Evolutionary conservation across 1,140 invertebrate species (phyloP).

Genomic region (Heliconius himera): DNA sequence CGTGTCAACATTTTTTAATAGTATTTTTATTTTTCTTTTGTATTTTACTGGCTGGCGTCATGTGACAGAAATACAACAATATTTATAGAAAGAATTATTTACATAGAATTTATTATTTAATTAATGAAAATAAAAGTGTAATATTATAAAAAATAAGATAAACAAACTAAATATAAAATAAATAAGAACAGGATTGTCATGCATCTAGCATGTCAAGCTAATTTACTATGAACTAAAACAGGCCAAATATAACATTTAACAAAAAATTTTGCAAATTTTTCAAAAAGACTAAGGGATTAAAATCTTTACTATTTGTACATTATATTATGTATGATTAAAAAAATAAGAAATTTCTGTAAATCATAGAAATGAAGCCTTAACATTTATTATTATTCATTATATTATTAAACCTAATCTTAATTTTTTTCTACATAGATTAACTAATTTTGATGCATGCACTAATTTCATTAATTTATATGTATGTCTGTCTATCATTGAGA

Average conservation of each 20-base stretch:
- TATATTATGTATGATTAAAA: background rate
- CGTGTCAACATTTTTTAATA: background rate
- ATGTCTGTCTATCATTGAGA: background rate
- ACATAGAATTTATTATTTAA: slow-evolving; percentile 33
- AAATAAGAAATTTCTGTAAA: background rate
- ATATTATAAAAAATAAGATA: slow-evolving; percentile 27
- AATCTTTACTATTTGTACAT: too few relatives aligned
- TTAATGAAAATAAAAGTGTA: slow-evolving; percentile 32
- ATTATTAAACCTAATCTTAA: background rate
- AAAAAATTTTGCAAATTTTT: background rate
- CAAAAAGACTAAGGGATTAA: background rate
- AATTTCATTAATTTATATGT: background rate
- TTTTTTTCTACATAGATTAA: background rate
- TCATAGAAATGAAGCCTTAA: background rate
- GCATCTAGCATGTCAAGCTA: slow-evolving; percentile 26
- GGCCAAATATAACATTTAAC: background rate
- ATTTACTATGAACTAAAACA: background rate
- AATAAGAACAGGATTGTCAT: slow-evolving; percentile 19
- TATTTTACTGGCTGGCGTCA: slow-evolving; percentile 16
- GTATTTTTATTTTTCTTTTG: background rate
- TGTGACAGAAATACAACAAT: slow-evolving; percentile 17
- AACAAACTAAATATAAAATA: slow-evolving; percentile 20
- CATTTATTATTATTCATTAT: background rate
- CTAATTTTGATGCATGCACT: background rate
- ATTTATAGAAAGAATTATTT: slow-evolving; percentile 37